Evolutionary conservation across 2,797 vertebrate genomes (phyloP), one percentile per base, ranked within the genome.

Genomic region (Cirrhinus molitorella): DNA sequence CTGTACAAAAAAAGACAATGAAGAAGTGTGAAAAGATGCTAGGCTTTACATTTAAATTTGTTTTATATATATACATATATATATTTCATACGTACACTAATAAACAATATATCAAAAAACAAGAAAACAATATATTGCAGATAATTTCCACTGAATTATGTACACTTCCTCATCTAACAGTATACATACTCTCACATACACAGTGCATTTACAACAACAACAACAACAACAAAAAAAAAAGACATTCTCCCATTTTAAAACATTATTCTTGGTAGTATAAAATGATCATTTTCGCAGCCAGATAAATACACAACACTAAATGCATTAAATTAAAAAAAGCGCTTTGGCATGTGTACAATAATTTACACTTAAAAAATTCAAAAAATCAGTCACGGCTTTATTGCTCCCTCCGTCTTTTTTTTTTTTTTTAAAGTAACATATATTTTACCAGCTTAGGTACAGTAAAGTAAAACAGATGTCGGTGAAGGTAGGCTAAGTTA

Each of bases 111-210:
- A 92, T 93, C 91, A 89, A 92, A 9, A 76, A 73, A 12, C 17
- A 19, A 8, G 7, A 93, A 85, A 53, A n/a, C n/a, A n/a, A n/a
- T n/a, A n/a, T n/a, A n/a, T n/a, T n/a, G 95, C 94, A 95, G 91
- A 93, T 95, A 91, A 96, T 96, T 96, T 96, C 96, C 95, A 96
- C 91, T 90, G 89, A 88, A 90, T 96, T 91, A 96, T 97, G 92
- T 96, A 96, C 96, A 97, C 86, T 93, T 94, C 94, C 89, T 84
- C 95, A 93, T 94, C 95, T 95, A 68, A 83, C 81, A 93, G 88
- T 91, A 92, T 92, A 93, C 93, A 92, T 66, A 75, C 63, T 73
- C 66, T 63, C 23, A 93, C 91, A 94, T 93, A 85, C 93, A 95
- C 92, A 95, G 93, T 86, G 94, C 94, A 92, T 94, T 93, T 85